Conservation (phyloP, 2,797 vertebrate genomes). For the Ctenochaetus hawaiiensis region DNA sequence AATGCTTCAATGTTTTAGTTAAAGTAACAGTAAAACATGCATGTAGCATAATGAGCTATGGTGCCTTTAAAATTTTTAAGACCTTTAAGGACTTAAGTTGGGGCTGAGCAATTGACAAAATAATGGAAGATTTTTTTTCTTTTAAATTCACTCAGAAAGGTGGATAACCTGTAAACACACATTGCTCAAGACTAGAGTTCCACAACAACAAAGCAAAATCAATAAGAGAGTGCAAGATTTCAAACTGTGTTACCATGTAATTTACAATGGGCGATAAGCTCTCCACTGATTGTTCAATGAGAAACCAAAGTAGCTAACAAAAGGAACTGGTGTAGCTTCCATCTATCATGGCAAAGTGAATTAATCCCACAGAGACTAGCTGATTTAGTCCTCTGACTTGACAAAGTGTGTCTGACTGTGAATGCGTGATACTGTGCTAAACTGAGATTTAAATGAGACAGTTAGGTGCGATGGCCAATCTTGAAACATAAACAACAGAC, state of each 20-base stretch:
- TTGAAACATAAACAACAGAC: conserved; percentile 23
- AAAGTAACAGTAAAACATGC: neutral
- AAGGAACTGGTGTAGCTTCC: conserved; percentile 48
- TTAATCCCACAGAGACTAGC: conserved; percentile 62
- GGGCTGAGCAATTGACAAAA: neutral
- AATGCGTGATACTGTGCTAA: conserved; percentile 57
- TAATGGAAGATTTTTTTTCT: neutral
- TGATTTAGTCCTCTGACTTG: conserved; percentile 45
- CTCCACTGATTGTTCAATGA: conserved; percentile 63
- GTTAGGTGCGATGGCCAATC: conserved; percentile 14
- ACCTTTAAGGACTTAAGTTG: neutral
- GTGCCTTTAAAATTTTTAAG: neutral
- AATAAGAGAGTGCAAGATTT: conserved; percentile 66
- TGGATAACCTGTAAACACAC: conserved; percentile 50
- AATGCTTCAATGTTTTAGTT: neutral
- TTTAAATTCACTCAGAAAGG: conserved; percentile 8
- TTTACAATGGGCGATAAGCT: conserved; percentile 72
- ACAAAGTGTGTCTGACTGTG: conserved; percentile 42
- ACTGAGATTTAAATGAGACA: conserved; percentile 42
- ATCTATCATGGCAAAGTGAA: conserved; percentile 65
- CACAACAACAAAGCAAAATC: conserved; percentile 48
- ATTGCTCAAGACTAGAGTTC: conserved; percentile 55
- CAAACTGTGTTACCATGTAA: conserved; percentile 70
- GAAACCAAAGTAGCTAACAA: conserved; percentile 64
- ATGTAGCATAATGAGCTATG: neutral